Evolutionary conservation across 2,888 invertebrate species (phyloP).

Genomic region (Ophion ventricosus): DNA sequence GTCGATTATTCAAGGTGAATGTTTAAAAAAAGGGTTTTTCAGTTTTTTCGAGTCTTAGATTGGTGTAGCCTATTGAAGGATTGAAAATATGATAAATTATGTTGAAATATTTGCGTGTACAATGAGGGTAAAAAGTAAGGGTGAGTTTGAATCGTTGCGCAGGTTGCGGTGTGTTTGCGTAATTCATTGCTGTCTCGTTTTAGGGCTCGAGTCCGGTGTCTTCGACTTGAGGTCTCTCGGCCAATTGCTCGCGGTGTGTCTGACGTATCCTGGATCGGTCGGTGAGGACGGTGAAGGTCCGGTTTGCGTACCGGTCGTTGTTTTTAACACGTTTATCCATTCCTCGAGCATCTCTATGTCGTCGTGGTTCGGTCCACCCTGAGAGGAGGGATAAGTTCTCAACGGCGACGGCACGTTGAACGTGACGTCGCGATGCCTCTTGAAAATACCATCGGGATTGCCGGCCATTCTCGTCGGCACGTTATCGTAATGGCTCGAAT

Average conservation of each 20-base stretch:
- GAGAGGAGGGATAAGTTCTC: constrained; percentile 69
- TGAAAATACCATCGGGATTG: constrained; percentile 76
- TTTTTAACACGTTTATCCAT: constrained; percentile 77
- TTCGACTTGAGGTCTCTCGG: constrained; percentile 83
- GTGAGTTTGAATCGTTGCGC: not conserved
- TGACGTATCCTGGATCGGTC: constrained; percentile 90
- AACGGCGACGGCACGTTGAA: constrained; percentile 77
- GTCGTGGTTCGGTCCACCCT: constrained; percentile 71
- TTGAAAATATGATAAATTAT: not conserved
- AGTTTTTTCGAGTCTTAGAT: not conserved
- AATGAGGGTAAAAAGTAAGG: not conserved
- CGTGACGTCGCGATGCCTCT: constrained; percentile 77
- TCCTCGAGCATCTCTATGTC: constrained; percentile 81
- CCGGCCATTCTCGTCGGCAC: constrained; percentile 79
- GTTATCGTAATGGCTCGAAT: constrained; percentile 82
- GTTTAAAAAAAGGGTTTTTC: not conserved
- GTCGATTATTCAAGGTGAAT: not conserved
- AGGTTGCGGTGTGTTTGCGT: not conserved
- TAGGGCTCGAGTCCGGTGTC: constrained; percentile 86
- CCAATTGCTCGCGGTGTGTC: constrained; percentile 90
- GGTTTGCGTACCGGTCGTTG: constrained; percentile 77
- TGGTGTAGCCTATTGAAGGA: not conserved
- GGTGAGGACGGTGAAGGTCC: constrained; percentile 85
- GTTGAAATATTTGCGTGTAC: not conserved
- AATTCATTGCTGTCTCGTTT: constrained; percentile 67